Percentiles rank a stretch among this genome's conserved stretches.
phyloP scores from a whole-genome alignment of 2,113 vertebrate species.

The Lepus timidus region DNA sequence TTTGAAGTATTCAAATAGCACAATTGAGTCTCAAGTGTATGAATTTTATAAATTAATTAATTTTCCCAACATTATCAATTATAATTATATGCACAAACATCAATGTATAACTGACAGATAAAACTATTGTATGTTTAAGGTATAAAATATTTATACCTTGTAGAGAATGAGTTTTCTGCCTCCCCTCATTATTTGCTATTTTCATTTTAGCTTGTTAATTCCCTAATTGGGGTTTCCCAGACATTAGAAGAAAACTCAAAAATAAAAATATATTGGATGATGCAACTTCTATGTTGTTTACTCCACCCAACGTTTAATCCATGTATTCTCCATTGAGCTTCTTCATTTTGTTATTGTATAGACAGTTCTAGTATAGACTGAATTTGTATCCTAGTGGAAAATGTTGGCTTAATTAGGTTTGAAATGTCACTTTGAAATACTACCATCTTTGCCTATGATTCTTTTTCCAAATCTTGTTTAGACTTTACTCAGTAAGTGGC shows the following conservation, averaged over 20 bases:
- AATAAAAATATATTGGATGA: slow-evolving; percentile 23
- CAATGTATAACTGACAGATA: background rate
- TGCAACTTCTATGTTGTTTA: background rate
- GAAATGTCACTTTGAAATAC: slow-evolving; percentile 3
- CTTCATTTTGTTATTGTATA: slow-evolving; percentile 13
- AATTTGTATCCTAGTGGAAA: background rate
- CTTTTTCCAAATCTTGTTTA: background rate
- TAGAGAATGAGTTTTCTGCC: background rate
- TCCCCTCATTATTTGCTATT: background rate
- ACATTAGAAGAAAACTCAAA: background rate
- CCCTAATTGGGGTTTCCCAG: background rate
- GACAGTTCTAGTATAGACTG: background rate
- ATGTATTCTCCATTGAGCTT: background rate
- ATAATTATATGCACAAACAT: too few species aligned
- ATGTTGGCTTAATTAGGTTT: background rate
- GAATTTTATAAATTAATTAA: background rate
- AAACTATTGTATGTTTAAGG: background rate
- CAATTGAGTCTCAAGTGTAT: background rate
- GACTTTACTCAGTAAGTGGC: background rate
- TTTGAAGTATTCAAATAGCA: background rate
- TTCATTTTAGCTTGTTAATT: background rate
- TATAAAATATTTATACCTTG: background rate
- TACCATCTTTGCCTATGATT: background rate
- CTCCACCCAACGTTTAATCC: background rate
- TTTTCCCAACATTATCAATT: background rate